These are phyloP conservation scores for Enteromius unitaeniatus DNA, from an alignment of 2,797 vertebrate genomes.

Conservation along the genomic window DNA sequence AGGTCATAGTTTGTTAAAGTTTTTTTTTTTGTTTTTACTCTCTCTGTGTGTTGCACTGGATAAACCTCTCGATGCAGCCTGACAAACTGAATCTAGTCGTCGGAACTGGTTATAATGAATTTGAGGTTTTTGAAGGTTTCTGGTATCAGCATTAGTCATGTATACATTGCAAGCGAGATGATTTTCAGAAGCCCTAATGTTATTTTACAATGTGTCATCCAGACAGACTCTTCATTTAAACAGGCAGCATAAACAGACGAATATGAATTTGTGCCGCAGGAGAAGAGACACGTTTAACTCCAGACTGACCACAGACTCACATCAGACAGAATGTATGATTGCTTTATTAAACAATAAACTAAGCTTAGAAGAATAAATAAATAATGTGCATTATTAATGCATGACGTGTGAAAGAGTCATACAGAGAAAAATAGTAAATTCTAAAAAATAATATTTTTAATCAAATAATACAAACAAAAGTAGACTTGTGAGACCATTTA, in stretches of 20 bases:
- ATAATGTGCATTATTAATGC: background rate
- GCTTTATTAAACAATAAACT: constrained; percentile 10
- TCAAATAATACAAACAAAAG: background rate
- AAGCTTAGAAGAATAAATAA: background rate
- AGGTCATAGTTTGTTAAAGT: background rate
- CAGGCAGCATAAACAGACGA: constrained; percentile 10
- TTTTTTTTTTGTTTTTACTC: background rate
- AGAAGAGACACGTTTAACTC: background rate
- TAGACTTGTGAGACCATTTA: background rate
- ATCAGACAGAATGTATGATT: constrained; percentile 2
- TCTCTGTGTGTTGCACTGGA: background rate
- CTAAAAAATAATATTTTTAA: background rate
- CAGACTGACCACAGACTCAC: constrained; percentile 2
- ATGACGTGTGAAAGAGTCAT: background rate
- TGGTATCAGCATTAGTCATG: background rate
- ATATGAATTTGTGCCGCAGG: background rate
- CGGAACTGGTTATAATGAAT: background rate
- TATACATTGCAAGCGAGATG: background rate
- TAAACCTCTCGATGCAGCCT: background rate
- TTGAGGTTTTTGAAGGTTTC: constrained; percentile 1
- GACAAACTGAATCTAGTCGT: background rate
- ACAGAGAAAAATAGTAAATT: background rate
- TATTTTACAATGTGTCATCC: background rate
- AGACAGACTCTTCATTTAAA: background rate
- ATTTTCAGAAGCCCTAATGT: background rate